phyloP scores from a whole-genome alignment of 2,888 invertebrate species.

The Chaitophorus viminalis region DNA sequence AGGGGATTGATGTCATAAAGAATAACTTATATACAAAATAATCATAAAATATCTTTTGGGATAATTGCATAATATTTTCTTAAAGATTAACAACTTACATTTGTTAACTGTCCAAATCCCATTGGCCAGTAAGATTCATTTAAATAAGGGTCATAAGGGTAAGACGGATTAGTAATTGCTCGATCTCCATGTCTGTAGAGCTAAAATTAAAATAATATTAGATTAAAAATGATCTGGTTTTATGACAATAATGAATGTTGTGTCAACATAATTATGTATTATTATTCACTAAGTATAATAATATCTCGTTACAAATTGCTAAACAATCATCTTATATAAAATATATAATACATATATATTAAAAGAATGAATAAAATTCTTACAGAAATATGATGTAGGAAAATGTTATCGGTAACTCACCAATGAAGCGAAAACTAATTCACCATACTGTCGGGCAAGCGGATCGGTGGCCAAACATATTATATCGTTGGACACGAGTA shows the following conservation, averaged over 20 bases:
- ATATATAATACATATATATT: too few relatives aligned
- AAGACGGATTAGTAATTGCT: slow-evolving; percentile 78
- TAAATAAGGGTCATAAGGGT: slow-evolving; percentile 83
- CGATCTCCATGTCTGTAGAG: slow-evolving; percentile 91
- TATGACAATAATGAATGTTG: too few relatives aligned
- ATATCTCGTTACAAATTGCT: too few relatives aligned
- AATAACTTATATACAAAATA: too few relatives aligned
- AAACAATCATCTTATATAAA: too few relatives aligned
- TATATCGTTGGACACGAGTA: background rate
- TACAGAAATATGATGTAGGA: background rate
- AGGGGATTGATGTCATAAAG: too few relatives aligned
- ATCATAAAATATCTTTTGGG: too few relatives aligned
- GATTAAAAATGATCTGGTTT: too few relatives aligned
- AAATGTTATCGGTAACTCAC: background rate
- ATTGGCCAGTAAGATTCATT: slow-evolving; percentile 82
- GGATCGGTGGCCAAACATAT: slow-evolving; percentile 25
- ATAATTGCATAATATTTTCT: background rate
- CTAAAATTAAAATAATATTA: slow-evolving; percentile 67
- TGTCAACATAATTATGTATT: too few relatives aligned
- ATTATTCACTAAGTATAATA: too few relatives aligned
- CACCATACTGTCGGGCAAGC: slow-evolving; percentile 38
- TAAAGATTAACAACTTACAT: slow-evolving; percentile 70
- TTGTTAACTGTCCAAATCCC: slow-evolving; percentile 87
- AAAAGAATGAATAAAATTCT: too few relatives aligned
- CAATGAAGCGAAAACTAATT: slow-evolving; percentile 25